Evolutionary conservation across 1,140 invertebrate genomes (phyloP).

Genomic region (Drosophila busckii): DNA sequence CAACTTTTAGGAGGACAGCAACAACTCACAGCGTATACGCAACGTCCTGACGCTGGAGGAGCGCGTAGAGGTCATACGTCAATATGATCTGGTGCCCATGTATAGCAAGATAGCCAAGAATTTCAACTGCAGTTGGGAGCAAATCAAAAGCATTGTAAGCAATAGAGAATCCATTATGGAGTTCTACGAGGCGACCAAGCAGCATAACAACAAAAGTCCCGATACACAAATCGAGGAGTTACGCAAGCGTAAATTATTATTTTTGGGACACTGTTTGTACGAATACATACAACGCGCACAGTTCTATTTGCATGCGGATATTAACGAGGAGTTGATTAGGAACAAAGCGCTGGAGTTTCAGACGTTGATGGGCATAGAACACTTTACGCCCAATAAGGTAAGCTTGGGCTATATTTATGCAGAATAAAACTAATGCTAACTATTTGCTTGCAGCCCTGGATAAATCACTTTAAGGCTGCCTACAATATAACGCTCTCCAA

Average conservation of each 20-base stretch:
- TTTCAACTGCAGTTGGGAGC: constrained; percentile 75
- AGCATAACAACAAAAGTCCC: constrained; percentile 17
- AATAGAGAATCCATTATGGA: constrained; percentile 64
- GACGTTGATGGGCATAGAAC: constrained; percentile 55
- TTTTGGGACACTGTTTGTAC: constrained; percentile 65
- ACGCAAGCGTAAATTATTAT: constrained; percentile 55
- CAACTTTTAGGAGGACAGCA: constrained; percentile 29
- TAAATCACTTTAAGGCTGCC: constrained; percentile 69
- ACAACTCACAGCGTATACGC: constrained; percentile 43
- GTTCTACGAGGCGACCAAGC: constrained; percentile 54
- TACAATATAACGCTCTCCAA: constrained; percentile 68
- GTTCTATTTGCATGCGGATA: constrained; percentile 48
- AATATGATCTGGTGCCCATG: constrained; percentile 67
- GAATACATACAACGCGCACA: constrained; percentile 68
- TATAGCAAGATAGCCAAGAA: constrained; percentile 69
- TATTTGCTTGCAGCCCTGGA: constrained; percentile 35
- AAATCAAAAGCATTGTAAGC: constrained; percentile 69
- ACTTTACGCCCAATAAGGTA: constrained; percentile 64
- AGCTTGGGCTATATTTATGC: neutral
- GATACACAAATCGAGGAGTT: constrained; percentile 45
- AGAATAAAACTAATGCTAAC: neutral
- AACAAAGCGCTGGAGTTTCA: constrained; percentile 64
- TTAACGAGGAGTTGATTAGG: constrained; percentile 67
- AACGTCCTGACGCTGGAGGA: constrained; percentile 70
- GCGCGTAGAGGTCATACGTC: constrained; percentile 57